Base-by-base conservation (phyloP, 2,888 invertebrate species). In the Bruchidius siliquastri region DNA sequence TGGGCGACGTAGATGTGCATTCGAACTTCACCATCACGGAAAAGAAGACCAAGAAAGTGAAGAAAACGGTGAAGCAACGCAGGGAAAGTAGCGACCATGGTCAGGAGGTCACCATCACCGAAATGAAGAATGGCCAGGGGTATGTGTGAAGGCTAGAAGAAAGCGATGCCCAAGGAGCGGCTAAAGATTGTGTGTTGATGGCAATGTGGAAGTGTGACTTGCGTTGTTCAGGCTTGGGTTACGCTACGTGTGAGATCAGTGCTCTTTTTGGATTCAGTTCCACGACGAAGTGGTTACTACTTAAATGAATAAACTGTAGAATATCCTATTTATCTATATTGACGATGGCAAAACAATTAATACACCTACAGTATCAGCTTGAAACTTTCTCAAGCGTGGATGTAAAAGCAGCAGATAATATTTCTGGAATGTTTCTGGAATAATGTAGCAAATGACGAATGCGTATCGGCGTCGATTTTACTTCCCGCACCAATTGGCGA, bases 1-100 rank as follows among this genome's bases (percentile, higher is more conserved):
- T 96, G 96, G 96, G 95, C 87, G 96, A 96, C 91, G 95, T 96
- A 84, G 96, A 96, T 88, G 91, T 94, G 80, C 93, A 94, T 90
- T 93, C 94, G 90, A 93, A 94, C 88, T 93, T 91, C 87, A 93
- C 94, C 86, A 92, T 94, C 86, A 94, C 94, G 86, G 94, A 94
- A 84, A 94, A 92, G 87, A 92, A 92, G 88, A 93, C 95, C 88
- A 92, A 94, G 86, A 95, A 95, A 88, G 96, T 96, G 90, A 94
- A 95, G 89, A 96, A 96, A 91, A 96, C 96, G 90, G 92, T 93
- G 82, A 91, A 92, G 85, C 92, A 93, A 85, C 92, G 93, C 83
- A 92, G 94, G 87, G 93, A 94, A 88, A 92, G 91, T 85, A 90
- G 90, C 78, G 91, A 91, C 86, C 91, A 91, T 85, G 88, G 88